Percentiles rank a stretch among this genome's conserved stretches.
Evolutionary conservation across 2,888 invertebrate species (phyloP).

Genomic region (Leistus spinibarbis): DNA sequence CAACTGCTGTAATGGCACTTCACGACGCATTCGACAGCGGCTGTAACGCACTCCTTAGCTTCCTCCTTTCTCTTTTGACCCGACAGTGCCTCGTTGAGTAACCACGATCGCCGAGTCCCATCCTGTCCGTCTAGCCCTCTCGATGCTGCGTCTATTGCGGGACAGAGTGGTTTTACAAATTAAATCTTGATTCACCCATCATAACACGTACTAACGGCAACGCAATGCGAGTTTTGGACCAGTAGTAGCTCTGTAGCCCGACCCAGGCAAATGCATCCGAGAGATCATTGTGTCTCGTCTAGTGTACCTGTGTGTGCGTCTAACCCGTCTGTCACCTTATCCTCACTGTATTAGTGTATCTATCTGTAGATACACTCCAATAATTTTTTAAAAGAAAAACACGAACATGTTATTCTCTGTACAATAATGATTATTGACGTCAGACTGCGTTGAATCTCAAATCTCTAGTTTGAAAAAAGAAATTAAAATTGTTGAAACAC

Average conservation of each 20-base stretch:
- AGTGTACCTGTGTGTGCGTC: conserved; percentile 90
- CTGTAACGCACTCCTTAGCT: conserved; percentile 38
- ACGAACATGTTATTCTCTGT: neutral
- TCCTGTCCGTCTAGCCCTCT: conserved; percentile 36
- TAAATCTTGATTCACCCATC: no score
- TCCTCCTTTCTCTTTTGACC: conserved; percentile 1
- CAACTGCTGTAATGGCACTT: conserved; percentile 31
- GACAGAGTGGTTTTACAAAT: neutral
- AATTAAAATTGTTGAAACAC: neutral
- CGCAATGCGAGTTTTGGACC: neutral
- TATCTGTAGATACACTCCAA: neutral
- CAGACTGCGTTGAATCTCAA: neutral
- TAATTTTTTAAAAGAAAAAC: neutral
- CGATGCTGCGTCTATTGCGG: neutral
- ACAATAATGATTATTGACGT: neutral
- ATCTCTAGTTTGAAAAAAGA: neutral
- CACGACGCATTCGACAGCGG: conserved; percentile 40
- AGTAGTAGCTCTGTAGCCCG: no score
- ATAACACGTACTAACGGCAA: no score
- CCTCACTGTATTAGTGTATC: conserved; percentile 9
- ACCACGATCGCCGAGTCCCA: conserved; percentile 34
- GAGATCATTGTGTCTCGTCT: conserved; percentile 83
- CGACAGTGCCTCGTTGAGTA: conserved; percentile 35
- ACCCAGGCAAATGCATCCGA: conserved; percentile 51
- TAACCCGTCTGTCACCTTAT: conserved; percentile 61